Evolutionary conservation across 2,888 invertebrate species (phyloP).

Genomic region (Aricia artaxerxes): DNA sequence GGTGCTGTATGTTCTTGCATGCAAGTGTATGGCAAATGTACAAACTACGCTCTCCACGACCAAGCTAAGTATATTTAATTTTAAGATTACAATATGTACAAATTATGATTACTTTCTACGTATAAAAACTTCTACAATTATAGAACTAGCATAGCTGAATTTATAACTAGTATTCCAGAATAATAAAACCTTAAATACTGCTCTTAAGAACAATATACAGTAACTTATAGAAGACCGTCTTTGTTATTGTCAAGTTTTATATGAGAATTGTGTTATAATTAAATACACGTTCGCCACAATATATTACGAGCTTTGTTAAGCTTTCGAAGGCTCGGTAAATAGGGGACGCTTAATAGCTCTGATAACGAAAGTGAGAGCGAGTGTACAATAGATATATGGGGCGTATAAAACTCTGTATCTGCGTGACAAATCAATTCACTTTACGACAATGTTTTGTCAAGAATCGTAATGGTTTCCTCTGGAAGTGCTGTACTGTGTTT

Average conservation of each 20-base stretch:
- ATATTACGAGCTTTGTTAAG: slow-evolving; percentile 25
- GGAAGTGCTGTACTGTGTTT: not conserved
- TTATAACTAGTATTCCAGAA: not conserved
- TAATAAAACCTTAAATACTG: not conserved
- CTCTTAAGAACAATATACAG: not conserved
- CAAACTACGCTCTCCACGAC: too few relatives aligned
- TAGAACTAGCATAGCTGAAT: not conserved
- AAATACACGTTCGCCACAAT: slow-evolving; percentile 20
- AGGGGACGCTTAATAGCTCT: slow-evolving; percentile 25
- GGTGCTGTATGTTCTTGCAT: too few relatives aligned
- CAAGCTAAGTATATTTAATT: too few relatives aligned
- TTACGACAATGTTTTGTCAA: slow-evolving; percentile 16
- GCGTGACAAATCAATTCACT: slow-evolving; percentile 9
- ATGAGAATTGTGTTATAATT: slow-evolving; percentile 22
- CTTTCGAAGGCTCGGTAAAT: slow-evolving; percentile 27
- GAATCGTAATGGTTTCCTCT: not conserved
- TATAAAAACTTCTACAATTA: not conserved
- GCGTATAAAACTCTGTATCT: slow-evolving; percentile 17
- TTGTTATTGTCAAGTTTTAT: not conserved
- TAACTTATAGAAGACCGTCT: not conserved
- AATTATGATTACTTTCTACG: too few relatives aligned
- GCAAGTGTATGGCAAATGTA: too few relatives aligned
- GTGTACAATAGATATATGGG: slow-evolving; percentile 18
- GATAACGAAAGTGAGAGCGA: slow-evolving; percentile 23
- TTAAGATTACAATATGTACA: too few relatives aligned